phyloP scores from a whole-genome alignment of 2,113 vertebrate genomes.

The Microcebus ravelobensis region DNA sequence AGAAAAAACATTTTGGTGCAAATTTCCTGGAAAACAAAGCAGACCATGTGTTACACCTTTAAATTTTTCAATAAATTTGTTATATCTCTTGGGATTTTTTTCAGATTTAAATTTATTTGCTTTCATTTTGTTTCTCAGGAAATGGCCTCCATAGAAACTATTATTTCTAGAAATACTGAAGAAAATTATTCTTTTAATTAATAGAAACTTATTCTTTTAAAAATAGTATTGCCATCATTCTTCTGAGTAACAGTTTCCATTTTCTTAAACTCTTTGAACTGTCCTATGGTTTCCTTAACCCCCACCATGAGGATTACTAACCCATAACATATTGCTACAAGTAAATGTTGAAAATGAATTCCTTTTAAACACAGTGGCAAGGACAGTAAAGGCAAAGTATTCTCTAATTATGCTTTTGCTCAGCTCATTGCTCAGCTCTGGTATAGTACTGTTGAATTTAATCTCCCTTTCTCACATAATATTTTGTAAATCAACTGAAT shows the following conservation, averaged over 20 bases:
- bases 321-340: neutral
- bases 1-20: neutral
- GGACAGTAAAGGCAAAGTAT: neutral
- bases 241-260: neutral
- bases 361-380: neutral
- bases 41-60: neutral
- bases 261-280: neutral
- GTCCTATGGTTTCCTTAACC: neutral
- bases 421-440: neutral
- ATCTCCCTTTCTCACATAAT: neutral
- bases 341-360: neutral
- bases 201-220: neutral
- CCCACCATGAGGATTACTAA: neutral
- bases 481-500: neutral
- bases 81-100: neutral
- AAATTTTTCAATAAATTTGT: neutral
- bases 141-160: neutral
- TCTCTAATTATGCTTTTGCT: neutral
- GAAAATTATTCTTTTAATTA: neutral
- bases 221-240: neutral
- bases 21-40: neutral
- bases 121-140: neutral
- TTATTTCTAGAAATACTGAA: neutral
- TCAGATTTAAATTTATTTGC: neutral
- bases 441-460: neutral